Conservation (phyloP, 1,140 invertebrate species). For the Zaprionus kolodkinae region DNA sequence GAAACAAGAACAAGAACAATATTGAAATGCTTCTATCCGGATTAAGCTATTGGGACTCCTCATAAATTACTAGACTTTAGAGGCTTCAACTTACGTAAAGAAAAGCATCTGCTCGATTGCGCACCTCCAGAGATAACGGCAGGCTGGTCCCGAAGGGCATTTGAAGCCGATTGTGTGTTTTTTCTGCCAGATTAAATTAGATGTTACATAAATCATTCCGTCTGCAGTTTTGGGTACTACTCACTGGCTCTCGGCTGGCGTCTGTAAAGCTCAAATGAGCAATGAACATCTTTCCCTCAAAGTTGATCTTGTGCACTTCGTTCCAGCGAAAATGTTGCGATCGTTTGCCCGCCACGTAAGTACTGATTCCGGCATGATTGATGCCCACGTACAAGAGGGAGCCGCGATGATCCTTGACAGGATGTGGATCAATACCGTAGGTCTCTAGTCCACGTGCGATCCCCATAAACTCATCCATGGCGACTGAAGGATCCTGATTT, state of each 20-base stretch:
- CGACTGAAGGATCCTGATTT: constrained; percentile 65
- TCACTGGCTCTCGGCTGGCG: constrained; percentile 84
- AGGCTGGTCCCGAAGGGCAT: constrained; percentile 94
- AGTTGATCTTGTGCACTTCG: constrained; percentile 97
- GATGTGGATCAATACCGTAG: constrained; percentile 98
- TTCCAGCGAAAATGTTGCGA: constrained; percentile 98
- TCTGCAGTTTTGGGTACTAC: background rate
- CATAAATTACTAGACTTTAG: background rate
- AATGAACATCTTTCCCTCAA: constrained; percentile 99
- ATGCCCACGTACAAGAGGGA: constrained; percentile 97
- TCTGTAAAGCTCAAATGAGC: constrained; percentile 93
- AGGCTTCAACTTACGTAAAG: constrained; percentile 93
- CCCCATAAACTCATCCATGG: constrained; percentile 79
- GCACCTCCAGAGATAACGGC: constrained; percentile 97
- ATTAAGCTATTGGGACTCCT: background rate
- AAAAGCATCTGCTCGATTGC: constrained; percentile 98
- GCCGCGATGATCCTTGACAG: constrained; percentile 91
- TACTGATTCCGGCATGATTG: constrained; percentile 96
- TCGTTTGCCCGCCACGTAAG: constrained; percentile 96
- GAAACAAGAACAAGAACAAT: constrained; percentile 10
- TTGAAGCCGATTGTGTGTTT: constrained; percentile 98
- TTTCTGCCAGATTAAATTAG: constrained; percentile 87
- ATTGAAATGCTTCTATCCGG: background rate
- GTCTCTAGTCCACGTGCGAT: constrained; percentile 94
- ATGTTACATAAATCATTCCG: background rate